These are phyloP conservation scores for zebrafish (Danio rerio) DNA, from an alignment of 2,113 vertebrate genomes.

Conservation along the genomic window GRCz12tu NC_133191.1:26139501-26140000, in stretches of 20 bases:
- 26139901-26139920: neutral
- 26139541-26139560: constrained; percentile 33
- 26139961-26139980: no score
- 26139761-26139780: neutral
- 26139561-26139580: neutral
- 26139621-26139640: neutral
- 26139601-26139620: neutral
- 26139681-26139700: neutral
- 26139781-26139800: constrained; percentile 7
- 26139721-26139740: neutral
- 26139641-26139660: neutral
- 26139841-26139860: constrained; percentile 28
- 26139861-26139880: constrained; percentile 28
- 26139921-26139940: constrained; percentile 5
- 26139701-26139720: neutral
- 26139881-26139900: constrained; percentile 33
- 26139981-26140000: no score
- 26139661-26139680: neutral
- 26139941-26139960: neutral
- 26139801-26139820: constrained; percentile 8
- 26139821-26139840: constrained; percentile 33
- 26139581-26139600: neutral
- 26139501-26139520: constrained; percentile 68
- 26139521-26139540: constrained; percentile 69
- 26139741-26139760: neutral